These are phyloP conservation scores for Neodon shergylaensis DNA, from an alignment of 2,113 vertebrate species.

Conservation along the genomic window DNA sequence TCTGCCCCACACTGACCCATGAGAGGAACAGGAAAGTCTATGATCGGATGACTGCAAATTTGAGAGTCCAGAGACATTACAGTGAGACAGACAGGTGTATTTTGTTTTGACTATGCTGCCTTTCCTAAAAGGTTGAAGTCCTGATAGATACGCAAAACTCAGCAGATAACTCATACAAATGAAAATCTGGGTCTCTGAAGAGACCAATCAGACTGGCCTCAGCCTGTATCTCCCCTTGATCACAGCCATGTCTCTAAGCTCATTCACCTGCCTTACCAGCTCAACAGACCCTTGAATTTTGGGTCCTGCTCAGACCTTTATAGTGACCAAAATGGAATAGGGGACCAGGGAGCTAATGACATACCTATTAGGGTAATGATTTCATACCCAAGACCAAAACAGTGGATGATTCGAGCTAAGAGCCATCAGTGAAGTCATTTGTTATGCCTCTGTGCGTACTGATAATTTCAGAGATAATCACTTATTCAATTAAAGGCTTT, in stretches of 20 bases:
- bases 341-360: not conserved
- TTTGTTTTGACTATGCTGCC: not conserved
- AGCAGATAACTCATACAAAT: not conserved
- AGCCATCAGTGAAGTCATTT: slow-evolving; percentile 7
- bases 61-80: too few relatives aligned
- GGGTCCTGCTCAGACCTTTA: not conserved
- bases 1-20: too few relatives aligned
- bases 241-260: not conserved
- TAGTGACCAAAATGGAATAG: not conserved
- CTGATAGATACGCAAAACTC: not conserved
- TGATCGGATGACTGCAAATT: not conserved
- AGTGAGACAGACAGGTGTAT: fast-evolving
- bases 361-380: not conserved
- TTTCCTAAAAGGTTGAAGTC: too few relatives aligned
- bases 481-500: slow-evolving; percentile 20
- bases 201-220: not conserved
- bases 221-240: fast-evolving
- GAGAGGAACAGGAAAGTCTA: fast-evolving
- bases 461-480: slow-evolving; percentile 48
- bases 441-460: not conserved
- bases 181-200: not conserved
- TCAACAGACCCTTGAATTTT: not conserved
- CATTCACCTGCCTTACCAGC: not conserved
- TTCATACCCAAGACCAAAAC: not conserved
- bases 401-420: not conserved